Percentiles rank a stretch among this genome's conserved stretches.
phyloP scores from a whole-genome alignment of 1,140 invertebrate genomes.

The Trissolcus basalis region DNA sequence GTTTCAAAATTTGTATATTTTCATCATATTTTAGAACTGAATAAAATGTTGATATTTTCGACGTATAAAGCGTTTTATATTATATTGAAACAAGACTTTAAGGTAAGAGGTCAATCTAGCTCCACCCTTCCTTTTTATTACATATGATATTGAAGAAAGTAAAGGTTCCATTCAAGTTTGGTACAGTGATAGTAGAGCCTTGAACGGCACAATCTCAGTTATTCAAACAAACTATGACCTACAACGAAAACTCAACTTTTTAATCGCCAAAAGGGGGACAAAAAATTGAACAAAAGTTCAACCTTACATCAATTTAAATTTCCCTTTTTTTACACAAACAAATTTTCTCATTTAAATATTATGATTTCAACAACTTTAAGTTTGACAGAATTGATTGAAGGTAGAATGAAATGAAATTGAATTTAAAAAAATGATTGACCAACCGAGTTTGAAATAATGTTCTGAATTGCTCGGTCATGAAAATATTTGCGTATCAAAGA shows the following conservation, averaged over 20 bases:
- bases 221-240: conserved; percentile 25
- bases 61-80: neutral
- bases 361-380: too few relatives aligned
- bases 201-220: conserved; percentile 17
- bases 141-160: conserved; percentile 2
- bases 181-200: conserved; percentile 18
- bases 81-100: neutral
- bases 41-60: too few relatives aligned
- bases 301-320: too few relatives aligned
- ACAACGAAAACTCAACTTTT: conserved; percentile 4
- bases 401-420: too few relatives aligned
- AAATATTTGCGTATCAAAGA: conserved; percentile 30
- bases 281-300: too few relatives aligned
- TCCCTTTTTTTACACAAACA: too few relatives aligned
- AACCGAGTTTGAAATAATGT: neutral
- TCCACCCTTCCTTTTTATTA: neutral
- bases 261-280: too few relatives aligned
- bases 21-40: too few relatives aligned
- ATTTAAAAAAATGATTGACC: too few relatives aligned
- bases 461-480: conserved; percentile 21
- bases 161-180: neutral
- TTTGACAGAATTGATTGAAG: neutral
- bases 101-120: neutral
- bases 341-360: too few relatives aligned
- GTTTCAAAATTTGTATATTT: too few relatives aligned